A percentile compares a stretch with the other conserved stretches of the same genome.
These are phyloP conservation scores for Lipophrys pholis DNA, from an alignment of 2,113 vertebrate genomes.

Conservation along the genomic window DNA sequence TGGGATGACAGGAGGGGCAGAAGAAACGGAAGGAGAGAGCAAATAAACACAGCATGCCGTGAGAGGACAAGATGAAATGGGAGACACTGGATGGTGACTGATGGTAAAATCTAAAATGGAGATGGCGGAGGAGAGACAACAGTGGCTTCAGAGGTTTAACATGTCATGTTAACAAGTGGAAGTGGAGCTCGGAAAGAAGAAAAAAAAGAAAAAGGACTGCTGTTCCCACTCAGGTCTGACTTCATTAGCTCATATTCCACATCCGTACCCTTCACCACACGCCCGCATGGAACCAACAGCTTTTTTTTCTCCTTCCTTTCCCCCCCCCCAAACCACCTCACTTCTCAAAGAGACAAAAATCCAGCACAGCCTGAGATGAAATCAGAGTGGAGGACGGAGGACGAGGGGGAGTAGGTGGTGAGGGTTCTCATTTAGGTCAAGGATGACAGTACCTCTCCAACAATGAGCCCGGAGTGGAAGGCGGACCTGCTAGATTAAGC, in stretches of 20 bases:
- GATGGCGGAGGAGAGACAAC: conserved; percentile 20
- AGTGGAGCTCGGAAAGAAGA: conserved; percentile 21
- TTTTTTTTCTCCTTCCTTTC: conserved; percentile 15
- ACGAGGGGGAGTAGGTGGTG: background rate
- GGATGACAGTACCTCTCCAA: conserved; percentile 55
- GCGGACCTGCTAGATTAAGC: conserved; percentile 34
- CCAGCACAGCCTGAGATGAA: conserved; percentile 57
- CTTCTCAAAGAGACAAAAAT: conserved; percentile 49
- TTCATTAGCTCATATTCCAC: conserved; percentile 65
- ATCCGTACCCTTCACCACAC: conserved; percentile 45
- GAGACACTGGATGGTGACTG: conserved; percentile 34
- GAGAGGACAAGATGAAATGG: conserved; percentile 7
- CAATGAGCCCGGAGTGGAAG: conserved; percentile 22
- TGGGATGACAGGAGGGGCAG: conserved; percentile 34
- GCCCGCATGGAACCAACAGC: conserved; percentile 53
- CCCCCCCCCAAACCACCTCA: conserved; percentile 22
- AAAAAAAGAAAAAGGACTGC: conserved; percentile 21
- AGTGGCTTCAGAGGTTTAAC: conserved; percentile 46
- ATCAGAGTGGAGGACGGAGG: conserved; percentile 47
- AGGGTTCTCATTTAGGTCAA: conserved; percentile 64
- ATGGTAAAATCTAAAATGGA: conserved; percentile 49
- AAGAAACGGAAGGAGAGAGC: conserved; percentile 9
- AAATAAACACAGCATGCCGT: conserved; percentile 17
- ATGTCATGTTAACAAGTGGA: conserved; percentile 62
- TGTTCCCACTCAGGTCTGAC: conserved; percentile 57